Evolutionary conservation across 2,113 vertebrate species (phyloP).

Genomic region (Passer montanus): DNA sequence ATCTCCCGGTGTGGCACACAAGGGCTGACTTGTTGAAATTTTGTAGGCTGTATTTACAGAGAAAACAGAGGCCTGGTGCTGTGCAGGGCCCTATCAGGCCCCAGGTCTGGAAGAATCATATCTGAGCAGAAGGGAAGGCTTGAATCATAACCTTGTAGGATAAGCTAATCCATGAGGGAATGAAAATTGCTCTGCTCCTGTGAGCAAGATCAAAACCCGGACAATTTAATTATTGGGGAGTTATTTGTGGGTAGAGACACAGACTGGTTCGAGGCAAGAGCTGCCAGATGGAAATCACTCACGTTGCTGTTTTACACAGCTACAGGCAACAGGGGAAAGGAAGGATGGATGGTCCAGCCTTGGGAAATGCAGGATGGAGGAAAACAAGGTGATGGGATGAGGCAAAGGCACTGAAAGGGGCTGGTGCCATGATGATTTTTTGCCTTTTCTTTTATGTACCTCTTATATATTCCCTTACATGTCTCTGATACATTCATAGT

Average conservation of each 20-base stretch:
- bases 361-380: constrained; percentile 12
- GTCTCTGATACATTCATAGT: not conserved
- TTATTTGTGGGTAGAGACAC: constrained; percentile 53
- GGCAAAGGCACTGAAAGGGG: not conserved
- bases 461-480: not conserved
- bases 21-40: constrained; percentile 81
- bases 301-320: not conserved
- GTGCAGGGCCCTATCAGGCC: constrained; percentile 65
- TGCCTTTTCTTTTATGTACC: not conserved
- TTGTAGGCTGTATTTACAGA: constrained; percentile 81
- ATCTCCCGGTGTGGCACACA: constrained; percentile 75
- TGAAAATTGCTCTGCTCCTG: constrained; percentile 53
- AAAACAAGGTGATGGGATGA: not conserved
- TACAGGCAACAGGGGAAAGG: not conserved
- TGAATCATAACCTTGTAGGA: constrained; percentile 62
- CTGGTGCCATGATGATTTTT: not conserved
- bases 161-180: constrained; percentile 68
- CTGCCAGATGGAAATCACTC: not conserved
- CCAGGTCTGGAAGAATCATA: constrained; percentile 51
- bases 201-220: constrained; percentile 68
- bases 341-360: constrained; percentile 28
- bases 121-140: constrained; percentile 37
- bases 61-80: constrained; percentile 79
- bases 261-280: not conserved
- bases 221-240: constrained; percentile 72